phyloP scores from a whole-genome alignment of 2,797 vertebrate genomes.

The Pelochelys cantorii region DNA sequence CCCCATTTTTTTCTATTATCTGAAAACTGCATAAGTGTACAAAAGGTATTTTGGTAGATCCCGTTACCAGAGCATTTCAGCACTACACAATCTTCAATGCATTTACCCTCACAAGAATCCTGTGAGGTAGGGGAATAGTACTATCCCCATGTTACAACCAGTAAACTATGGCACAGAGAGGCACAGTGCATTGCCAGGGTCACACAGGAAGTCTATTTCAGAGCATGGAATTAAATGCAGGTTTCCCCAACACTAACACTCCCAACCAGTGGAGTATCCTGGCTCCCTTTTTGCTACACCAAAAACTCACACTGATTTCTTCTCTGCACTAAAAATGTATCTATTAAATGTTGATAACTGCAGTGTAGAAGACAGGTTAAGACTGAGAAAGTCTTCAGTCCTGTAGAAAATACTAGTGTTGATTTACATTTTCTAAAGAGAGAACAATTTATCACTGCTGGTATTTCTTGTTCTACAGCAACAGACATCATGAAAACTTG shows the following conservation, averaged over 20 bases:
- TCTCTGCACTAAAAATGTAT: not conserved
- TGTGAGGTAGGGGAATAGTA: not conserved
- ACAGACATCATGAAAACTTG: conserved; percentile 15
- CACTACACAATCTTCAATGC: not conserved
- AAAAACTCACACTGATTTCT: not conserved
- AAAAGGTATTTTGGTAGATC: not conserved
- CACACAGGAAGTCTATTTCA: not conserved
- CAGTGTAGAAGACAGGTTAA: not conserved
- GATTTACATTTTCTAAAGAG: conserved; percentile 2
- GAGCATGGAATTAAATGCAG: not conserved
- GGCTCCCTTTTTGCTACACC: not conserved
- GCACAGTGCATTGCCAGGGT: not conserved
- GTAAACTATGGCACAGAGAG: not conserved
- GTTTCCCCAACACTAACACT: not conserved
- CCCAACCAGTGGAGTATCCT: not conserved
- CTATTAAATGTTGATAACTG: not conserved
- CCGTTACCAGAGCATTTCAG: not conserved
- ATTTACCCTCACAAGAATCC: not conserved
- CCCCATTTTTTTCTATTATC: not conserved
- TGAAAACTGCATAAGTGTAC: not conserved
- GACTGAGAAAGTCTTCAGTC: not conserved
- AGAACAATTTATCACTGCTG: conserved; percentile 26
- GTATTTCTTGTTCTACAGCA: not conserved
- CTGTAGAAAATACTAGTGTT: conserved; percentile 1
- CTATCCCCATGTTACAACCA: not conserved